Base-by-base conservation (phyloP, 2,888 invertebrate genomes). In the Ectemnius lituratus region DNA sequence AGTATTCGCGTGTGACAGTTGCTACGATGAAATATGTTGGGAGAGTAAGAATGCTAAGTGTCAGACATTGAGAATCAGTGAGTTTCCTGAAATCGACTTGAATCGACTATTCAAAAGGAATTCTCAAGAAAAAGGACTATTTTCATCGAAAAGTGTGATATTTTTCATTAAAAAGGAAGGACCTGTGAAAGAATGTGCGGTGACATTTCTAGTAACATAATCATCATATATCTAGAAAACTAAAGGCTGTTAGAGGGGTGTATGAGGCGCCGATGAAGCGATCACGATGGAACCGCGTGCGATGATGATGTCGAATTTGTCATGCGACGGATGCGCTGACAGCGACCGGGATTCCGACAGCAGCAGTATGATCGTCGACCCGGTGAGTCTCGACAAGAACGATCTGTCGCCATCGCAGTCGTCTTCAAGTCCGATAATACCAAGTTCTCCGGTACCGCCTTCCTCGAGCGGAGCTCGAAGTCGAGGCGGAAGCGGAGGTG, bases 321-420 rank as follows among this genome's bases (percentile, higher is more conserved):
- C 90, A 74, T 90, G 90, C 84, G 90, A 90, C 86, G 89, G 89
- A 64, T 89, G 89, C 84, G 84, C 84, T 63, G 90, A 90, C 84
- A 90, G 90, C 76, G 90, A 90, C 68, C 87, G 87, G 65, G 90
- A 91, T 74, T 91, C 90, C 23, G 90, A 90, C 85, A 87, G 89
- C 76, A 88, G 89, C 80, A 90, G 89, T 75, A 90, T 87, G 87
- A 90, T 90, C 76, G 90, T 90, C 65, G 90, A 91, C 77, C 90
- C 90, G 73, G 90, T 90, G 75, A 89, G 89, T 73, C 81, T 90
- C 61, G 90, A 90, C 81, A 90, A 90, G 76, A 87, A 85, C 67
- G 82, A 83, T n/a, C 68, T 81, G 60, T 86, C 87, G 27, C 86
- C 88, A 47, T 74, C 82, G 45, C 79, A 83, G 57, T 84, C 86